These are phyloP conservation scores for Notolepis coatsorum DNA, from an alignment of 2,797 vertebrate genomes.

Conservation along the genomic window DNA sequence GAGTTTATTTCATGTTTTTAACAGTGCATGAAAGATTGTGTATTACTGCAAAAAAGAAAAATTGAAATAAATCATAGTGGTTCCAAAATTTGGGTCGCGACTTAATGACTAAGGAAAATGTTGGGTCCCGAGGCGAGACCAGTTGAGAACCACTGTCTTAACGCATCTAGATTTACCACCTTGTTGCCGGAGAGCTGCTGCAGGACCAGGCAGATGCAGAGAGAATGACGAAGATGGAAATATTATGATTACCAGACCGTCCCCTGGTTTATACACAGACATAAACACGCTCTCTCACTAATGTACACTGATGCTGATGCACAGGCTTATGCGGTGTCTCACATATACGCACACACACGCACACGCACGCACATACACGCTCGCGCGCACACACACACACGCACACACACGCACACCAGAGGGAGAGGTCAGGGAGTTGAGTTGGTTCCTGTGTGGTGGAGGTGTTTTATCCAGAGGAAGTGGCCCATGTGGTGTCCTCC, in stretches of 20 bases:
- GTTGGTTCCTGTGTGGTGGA: constrained; percentile 54
- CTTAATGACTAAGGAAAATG: too few species aligned
- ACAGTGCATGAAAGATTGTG: too few species aligned
- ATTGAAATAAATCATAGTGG: too few species aligned
- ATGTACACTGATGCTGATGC: not conserved
- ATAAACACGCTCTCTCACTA: not conserved
- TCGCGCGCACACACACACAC: not conserved
- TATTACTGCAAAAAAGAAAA: too few species aligned
- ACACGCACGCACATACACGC: not conserved
- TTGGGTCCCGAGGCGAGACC: too few species aligned
- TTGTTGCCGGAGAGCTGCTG: not conserved
- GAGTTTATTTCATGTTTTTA: too few species aligned
- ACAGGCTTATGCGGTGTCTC: not conserved
- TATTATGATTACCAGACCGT: constrained; percentile 3
- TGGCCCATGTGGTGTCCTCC: constrained; percentile 59
- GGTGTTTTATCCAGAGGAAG: constrained; percentile 69
- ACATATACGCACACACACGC: too few species aligned
- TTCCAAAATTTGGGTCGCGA: too few species aligned
- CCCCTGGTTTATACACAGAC: not conserved
- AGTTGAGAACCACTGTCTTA: too few species aligned
- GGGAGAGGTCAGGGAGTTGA: constrained; percentile 1
- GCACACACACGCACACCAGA: not conserved
- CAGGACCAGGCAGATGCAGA: not conserved
- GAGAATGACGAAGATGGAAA: not conserved
- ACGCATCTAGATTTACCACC: too few species aligned